These are phyloP conservation scores for Psilopsiagon aurifrons DNA, from an alignment of 2,113 vertebrate genomes.

Conservation along the genomic window DNA sequence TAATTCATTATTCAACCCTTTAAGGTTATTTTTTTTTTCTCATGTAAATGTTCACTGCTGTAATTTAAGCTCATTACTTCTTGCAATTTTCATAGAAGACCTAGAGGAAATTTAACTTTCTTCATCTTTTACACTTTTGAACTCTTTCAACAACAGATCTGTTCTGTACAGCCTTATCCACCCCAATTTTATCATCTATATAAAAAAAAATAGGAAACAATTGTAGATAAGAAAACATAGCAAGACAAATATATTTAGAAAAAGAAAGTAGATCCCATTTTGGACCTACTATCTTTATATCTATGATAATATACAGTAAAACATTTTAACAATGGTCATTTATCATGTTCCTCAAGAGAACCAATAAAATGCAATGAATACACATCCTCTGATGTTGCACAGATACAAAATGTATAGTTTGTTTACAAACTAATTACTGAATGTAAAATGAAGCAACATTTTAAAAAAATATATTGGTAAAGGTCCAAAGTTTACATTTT, in stretches of 20 bases:
- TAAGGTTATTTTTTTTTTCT: background rate
- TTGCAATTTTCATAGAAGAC: background rate
- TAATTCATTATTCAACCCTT: background rate
- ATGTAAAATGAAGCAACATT: conserved; percentile 55
- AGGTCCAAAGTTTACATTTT: conserved; percentile 69
- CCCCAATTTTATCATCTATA: background rate
- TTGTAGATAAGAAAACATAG: conserved; percentile 42
- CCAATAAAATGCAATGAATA: conserved; percentile 69
- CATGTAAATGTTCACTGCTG: background rate
- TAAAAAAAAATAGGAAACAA: background rate
- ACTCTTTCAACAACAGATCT: background rate
- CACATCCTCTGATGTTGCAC: conserved; percentile 64
- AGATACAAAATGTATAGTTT: conserved; percentile 68
- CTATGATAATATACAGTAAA: conserved; percentile 61
- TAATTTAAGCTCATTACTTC: background rate
- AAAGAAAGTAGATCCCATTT: conserved; percentile 53
- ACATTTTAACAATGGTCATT: conserved; percentile 64
- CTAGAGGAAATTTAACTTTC: background rate
- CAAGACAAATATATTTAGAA: conserved; percentile 43
- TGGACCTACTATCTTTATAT: conserved; percentile 62
- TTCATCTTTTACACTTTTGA: background rate
- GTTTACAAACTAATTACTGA: conserved; percentile 64
- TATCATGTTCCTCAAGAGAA: conserved; percentile 66
- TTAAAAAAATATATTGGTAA: conserved; percentile 66
- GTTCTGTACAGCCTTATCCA: background rate